Evolutionary conservation across 2,113 vertebrate genomes (phyloP).

Genomic region (Gobiocypris rarus): DNA sequence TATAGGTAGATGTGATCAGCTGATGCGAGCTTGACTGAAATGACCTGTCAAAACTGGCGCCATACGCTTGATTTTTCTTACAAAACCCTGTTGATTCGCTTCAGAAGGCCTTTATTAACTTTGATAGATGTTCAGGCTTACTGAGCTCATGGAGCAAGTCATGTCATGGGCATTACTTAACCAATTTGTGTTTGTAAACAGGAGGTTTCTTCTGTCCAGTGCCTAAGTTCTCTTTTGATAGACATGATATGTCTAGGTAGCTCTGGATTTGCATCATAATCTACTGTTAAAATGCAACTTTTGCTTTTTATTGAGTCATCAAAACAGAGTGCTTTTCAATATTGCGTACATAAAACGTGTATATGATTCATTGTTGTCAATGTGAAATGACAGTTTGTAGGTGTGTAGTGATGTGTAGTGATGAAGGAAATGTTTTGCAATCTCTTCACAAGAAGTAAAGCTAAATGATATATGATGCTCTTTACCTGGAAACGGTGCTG

Average conservation of each 20-base stretch:
- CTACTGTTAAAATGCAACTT: not conserved
- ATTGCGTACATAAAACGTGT: not conserved
- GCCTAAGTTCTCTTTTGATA: not conserved
- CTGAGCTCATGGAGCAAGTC: not conserved
- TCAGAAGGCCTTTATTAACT: no score
- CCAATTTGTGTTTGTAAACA: not conserved
- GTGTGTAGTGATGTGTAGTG: no score
- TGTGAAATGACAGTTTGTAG: not conserved
- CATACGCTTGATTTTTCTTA: no score
- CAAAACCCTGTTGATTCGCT: no score
- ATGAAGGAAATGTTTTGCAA: not conserved
- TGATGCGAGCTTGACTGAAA: no score
- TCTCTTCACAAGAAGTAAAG: not conserved
- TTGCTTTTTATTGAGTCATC: not conserved
- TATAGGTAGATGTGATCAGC: no score
- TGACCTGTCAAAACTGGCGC: no score
- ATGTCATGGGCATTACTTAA: not conserved
- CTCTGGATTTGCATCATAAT: not conserved
- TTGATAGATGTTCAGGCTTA: no score
- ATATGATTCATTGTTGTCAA: not conserved
- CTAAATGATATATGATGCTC: not conserved
- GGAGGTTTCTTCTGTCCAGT: not conserved
- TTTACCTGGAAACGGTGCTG: not conserved
- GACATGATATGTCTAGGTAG: not conserved
- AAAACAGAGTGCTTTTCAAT: not conserved